These are phyloP conservation scores for Rotaria sp. DNA, from an alignment of 2,888 invertebrate genomes.

Conservation along the genomic window DNA sequence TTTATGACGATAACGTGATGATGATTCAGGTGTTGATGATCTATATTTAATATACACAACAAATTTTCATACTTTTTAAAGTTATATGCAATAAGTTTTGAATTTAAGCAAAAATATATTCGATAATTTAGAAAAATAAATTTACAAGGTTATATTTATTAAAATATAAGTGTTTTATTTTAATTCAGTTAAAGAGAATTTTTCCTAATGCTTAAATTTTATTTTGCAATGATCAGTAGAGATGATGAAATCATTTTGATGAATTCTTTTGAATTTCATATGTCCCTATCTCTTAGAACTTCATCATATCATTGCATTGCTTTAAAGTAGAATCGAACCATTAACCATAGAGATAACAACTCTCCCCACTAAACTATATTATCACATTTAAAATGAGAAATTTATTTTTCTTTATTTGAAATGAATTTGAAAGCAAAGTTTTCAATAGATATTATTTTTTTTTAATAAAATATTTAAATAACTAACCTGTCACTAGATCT, in stretches of 20 bases:
- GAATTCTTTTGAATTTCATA: not conserved
- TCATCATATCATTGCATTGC: slow-evolving; percentile 14
- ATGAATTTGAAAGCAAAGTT: too few species aligned
- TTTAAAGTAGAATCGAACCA: not conserved
- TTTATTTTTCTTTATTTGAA: not conserved
- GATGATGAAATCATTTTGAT: not conserved
- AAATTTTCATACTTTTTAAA: too few species aligned
- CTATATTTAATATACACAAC: not conserved
- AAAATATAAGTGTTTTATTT: too few species aligned
- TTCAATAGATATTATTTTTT: too few species aligned
- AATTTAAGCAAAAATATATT: too few species aligned
- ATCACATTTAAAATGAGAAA: not conserved
- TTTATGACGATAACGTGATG: not conserved
- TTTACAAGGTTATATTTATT: too few species aligned
- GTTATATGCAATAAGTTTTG: too few species aligned
- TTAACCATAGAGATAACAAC: not conserved
- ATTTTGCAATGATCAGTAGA: slow-evolving; percentile 9
- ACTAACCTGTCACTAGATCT: not conserved
- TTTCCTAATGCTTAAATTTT: too few species aligned
- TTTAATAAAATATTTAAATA: not conserved
- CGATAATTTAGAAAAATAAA: too few species aligned
- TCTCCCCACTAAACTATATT: not conserved
- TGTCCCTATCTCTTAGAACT: slow-evolving; percentile 22
- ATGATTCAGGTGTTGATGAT: not conserved
- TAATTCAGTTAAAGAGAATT: too few species aligned